Evolutionary conservation across 2,888 invertebrate genomes (phyloP), one percentile per base, ranked within the genome.

Genomic region (Apamea anceps): DNA sequence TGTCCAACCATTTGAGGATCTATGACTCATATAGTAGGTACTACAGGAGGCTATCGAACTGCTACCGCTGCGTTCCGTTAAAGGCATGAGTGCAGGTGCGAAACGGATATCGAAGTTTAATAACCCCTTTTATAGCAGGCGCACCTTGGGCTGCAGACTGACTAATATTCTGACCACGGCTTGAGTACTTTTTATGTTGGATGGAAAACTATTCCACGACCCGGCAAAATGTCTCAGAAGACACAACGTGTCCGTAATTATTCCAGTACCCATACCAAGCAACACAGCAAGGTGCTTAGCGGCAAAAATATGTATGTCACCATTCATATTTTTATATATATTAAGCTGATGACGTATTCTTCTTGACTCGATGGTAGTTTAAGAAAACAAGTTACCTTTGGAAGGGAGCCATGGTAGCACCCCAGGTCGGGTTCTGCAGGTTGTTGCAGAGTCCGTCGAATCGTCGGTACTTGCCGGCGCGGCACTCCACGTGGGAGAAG

Each of bases 381-480:
- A 70, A 15, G 4, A 42, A 54, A 54, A 32, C 32, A 71, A 77
- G 0, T 87, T 93, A 97, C 97, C 99, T 98, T 89, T 98, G 98
- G 96, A 99, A 99, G 1, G 99, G 98, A 21, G 99, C 97, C 94
- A 98, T 98, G 6, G 98, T 98, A 25, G 99, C 98, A 1, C 99
- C 99, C 99, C 99, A 99, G 0, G 98, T 98, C 0, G 99, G 99
- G 94, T 99, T 98, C 84, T 98, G 97, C 90, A 99, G 96, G 93
- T 99, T 99, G 89, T 99, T 99, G 95, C 99, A 99, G 12, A 99
- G 97, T 0, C 99, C 99, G 93, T 99, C 99, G 89, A 98, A 97
- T 45, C 99, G 97, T 28, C 99, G 97, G 95, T 99, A 99, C 93
- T 99, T 99, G 73, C 99, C 99, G 0, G 99, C 98, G 68, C 98